These are phyloP conservation scores for Diogma glabrata DNA, from an alignment of 2,888 invertebrate genomes.

Conservation along the genomic window DNA sequence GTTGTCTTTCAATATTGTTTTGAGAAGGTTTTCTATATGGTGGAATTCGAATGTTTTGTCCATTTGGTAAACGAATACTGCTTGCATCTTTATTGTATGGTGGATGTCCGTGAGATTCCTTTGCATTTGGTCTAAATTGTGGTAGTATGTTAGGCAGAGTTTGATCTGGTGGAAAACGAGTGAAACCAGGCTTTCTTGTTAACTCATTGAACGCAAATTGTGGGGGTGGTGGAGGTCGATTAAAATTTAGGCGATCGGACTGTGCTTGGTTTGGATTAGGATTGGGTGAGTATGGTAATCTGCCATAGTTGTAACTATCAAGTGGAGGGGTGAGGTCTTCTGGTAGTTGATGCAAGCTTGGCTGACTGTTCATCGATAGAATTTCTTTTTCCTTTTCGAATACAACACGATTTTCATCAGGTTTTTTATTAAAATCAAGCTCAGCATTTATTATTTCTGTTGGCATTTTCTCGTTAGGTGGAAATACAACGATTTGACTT, in stretches of 20 bases:
- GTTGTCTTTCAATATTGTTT: neutral
- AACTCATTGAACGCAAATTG: slow-evolving; percentile 15
- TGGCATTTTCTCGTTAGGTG: slow-evolving; percentile 20
- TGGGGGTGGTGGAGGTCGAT: slow-evolving; percentile 15
- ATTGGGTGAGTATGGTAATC: slow-evolving; percentile 12
- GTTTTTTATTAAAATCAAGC: slow-evolving; percentile 1
- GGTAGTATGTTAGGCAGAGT: slow-evolving; percentile 55
- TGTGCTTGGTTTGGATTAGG: neutral
- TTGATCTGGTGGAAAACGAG: slow-evolving; percentile 24
- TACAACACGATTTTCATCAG: neutral
- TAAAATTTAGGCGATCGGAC: slow-evolving; percentile 18
- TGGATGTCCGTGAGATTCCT: slow-evolving; percentile 36
- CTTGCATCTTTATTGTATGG: slow-evolving; percentile 29
- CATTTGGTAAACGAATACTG: slow-evolving; percentile 11
- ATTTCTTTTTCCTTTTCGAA: slow-evolving; percentile 24
- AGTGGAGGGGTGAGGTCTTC: slow-evolving; percentile 39
- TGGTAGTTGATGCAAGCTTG: slow-evolving; percentile 36
- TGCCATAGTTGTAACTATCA: slow-evolving; percentile 6
- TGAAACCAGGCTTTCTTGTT: slow-evolving; percentile 19
- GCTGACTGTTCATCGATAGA: slow-evolving; percentile 32
- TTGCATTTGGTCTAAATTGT: slow-evolving; percentile 57
- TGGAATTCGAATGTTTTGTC: slow-evolving; percentile 20
- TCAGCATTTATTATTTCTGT: slow-evolving; percentile 7
- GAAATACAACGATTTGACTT: slow-evolving; percentile 28
- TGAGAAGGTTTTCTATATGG: slow-evolving; percentile 10